Percentiles rank a stretch among this genome's conserved stretches.
Evolutionary conservation across 2,888 invertebrate genomes (phyloP).

Genomic region (Agriopis aurantiaria): DNA sequence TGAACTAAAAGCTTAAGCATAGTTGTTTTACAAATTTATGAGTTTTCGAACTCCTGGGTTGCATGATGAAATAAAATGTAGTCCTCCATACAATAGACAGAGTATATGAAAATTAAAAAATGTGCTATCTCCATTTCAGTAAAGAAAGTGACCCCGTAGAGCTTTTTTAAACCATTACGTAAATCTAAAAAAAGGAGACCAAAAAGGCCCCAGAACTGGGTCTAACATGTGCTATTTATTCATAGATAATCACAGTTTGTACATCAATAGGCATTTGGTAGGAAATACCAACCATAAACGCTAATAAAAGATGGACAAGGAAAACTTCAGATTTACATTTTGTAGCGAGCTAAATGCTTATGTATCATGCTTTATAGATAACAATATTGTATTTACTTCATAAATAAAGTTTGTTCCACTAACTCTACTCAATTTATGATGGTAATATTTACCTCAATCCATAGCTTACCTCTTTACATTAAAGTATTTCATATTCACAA

Average conservation of each 20-base stretch:
- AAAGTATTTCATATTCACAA: conserved; percentile 34
- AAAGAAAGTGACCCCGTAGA: no score
- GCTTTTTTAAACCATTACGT: no score
- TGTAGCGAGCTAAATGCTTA: conserved; percentile 19
- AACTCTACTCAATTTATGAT: conserved; percentile 26
- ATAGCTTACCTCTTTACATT: conserved; percentile 35
- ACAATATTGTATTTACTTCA: conserved; percentile 13
- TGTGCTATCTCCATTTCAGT: no score
- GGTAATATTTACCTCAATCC: conserved; percentile 37
- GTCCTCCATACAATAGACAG: no score
- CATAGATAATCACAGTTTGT: not conserved
- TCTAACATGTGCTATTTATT: not conserved
- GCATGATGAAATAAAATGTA: no score
- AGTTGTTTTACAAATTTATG: no score
- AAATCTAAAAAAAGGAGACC: not conserved
- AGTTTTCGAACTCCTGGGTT: no score
- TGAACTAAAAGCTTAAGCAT: no score
- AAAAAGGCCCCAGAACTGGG: not conserved
- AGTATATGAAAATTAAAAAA: no score
- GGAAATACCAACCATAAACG: not conserved
- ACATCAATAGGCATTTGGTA: not conserved
- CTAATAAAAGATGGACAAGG: not conserved
- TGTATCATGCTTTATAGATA: conserved; percentile 34
- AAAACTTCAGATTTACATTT: conserved; percentile 1
- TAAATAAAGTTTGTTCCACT: conserved; percentile 21